Evolutionary conservation across 2,888 invertebrate species (phyloP).

Genomic region (Girardia tigrina): DNA sequence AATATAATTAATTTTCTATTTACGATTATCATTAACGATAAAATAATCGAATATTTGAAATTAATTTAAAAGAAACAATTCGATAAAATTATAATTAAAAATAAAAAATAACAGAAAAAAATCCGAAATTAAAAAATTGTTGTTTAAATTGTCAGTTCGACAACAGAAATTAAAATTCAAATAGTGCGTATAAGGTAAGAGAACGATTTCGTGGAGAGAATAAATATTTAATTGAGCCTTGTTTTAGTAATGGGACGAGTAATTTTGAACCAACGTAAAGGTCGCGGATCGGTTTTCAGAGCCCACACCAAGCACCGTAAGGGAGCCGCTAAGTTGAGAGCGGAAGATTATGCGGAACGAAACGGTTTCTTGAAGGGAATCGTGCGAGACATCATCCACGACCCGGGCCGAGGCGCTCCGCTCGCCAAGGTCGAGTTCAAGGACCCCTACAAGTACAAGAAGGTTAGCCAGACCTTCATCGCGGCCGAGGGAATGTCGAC

Average conservation of each 20-base stretch:
- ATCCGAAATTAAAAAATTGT: no score
- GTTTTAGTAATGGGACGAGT: constrained; percentile 99
- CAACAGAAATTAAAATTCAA: background rate
- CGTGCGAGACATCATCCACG: constrained; percentile 92
- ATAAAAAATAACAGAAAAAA: no score
- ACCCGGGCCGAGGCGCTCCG: constrained; percentile 95
- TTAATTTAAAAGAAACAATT: no score
- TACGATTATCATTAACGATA: no score
- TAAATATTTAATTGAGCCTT: no score
- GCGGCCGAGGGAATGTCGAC: constrained; percentile 99
- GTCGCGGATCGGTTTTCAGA: constrained; percentile 94
- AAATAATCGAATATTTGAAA: no score
- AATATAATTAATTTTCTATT: no score
- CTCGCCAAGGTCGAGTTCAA: constrained; percentile 90
- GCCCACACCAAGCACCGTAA: constrained; percentile 96
- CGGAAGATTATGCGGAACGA: constrained; percentile 88
- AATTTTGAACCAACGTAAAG: constrained; percentile 98
- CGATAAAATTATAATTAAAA: no score
- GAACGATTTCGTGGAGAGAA: no score
- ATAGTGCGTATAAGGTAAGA: no score
- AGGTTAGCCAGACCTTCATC: constrained; percentile 86
- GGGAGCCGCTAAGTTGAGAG: constrained; percentile 87
- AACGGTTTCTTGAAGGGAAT: constrained; percentile 98
- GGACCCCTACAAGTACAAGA: constrained; percentile 93
- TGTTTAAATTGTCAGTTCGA: background rate